Conservation (phyloP, 2,113 vertebrate species). For the Antechinus flavipes region DNA sequence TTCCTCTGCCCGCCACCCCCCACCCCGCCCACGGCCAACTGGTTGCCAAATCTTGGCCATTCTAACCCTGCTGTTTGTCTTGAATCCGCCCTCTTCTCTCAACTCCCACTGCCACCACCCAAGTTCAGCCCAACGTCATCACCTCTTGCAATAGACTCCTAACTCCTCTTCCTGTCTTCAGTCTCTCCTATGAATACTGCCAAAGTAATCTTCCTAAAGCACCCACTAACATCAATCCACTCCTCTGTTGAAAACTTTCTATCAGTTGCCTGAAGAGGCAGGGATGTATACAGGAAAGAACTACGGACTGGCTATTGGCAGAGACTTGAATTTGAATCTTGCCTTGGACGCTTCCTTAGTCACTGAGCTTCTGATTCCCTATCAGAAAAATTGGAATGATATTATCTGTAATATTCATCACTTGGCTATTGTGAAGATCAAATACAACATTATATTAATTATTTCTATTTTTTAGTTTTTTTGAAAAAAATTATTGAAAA, state of each 20-base stretch:
- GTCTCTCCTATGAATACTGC: background rate
- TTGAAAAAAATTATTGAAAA: background rate
- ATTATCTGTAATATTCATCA: background rate
- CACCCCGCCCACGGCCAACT: background rate
- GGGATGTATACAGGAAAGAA: background rate
- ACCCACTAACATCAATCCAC: background rate
- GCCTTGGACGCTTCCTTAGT: background rate
- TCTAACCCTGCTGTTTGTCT: background rate
- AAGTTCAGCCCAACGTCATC: background rate
- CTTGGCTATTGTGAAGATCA: background rate
- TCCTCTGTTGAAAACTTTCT: background rate
- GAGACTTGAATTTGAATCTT: background rate
- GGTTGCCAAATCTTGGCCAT: background rate
- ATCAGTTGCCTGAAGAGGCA: background rate
- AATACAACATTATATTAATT: background rate
- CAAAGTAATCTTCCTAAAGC: background rate
- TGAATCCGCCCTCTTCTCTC: background rate
- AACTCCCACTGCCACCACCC: background rate
- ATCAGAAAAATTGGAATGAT: too few relatives aligned
- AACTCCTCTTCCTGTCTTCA: background rate
- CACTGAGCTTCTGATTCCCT: background rate
- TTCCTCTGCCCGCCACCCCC: background rate
- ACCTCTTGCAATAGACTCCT: background rate
- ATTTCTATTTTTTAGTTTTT: background rate
- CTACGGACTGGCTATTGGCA: background rate